Evolutionary conservation across 1,140 invertebrate species (phyloP).

Genomic region (Artemia franciscana): DNA sequence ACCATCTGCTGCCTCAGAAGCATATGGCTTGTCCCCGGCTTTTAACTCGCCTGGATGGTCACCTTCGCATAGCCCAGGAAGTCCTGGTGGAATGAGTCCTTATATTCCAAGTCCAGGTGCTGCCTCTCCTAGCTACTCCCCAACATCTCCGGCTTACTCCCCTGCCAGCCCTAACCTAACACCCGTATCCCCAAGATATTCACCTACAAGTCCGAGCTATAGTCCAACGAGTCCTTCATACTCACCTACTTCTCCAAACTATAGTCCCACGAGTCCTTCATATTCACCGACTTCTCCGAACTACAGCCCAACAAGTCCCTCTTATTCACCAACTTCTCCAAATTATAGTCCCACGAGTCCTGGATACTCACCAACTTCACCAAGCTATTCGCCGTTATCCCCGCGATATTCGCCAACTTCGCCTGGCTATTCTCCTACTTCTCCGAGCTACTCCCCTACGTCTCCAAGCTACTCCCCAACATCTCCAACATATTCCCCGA

Average conservation of each 20-base stretch:
- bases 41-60: slow-evolving; percentile 41
- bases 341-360: slow-evolving; percentile 27
- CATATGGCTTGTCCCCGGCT: slow-evolving; percentile 70
- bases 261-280: slow-evolving; percentile 33
- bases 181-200: slow-evolving; percentile 73
- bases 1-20: slow-evolving; percentile 69
- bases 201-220: slow-evolving; percentile 55
- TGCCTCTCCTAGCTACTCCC: too few species aligned
- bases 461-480: slow-evolving; percentile 53
- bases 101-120: slow-evolving; percentile 46
- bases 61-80: slow-evolving; percentile 56
- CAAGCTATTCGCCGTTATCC: slow-evolving; percentile 44
- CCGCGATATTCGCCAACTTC: slow-evolving; percentile 29
- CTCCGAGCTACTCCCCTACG: slow-evolving; percentile 29
- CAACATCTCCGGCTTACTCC: too few species aligned
- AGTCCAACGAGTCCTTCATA: slow-evolving; percentile 42
- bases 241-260: slow-evolving; percentile 50
- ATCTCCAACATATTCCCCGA: slow-evolving; percentile 32
- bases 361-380: slow-evolving; percentile 36
- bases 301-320: slow-evolving; percentile 29
- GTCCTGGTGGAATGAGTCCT: slow-evolving; percentile 42
- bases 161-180: too few species aligned
- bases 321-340: slow-evolving; percentile 25
- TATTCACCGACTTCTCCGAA: slow-evolving; percentile 31
- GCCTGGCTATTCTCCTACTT: slow-evolving; percentile 46